A percentile compares a stretch with the other conserved stretches of the same genome.
Conservation (phyloP, 2,797 vertebrate genomes). For the Pipistrellus pipistrellus region DNA sequence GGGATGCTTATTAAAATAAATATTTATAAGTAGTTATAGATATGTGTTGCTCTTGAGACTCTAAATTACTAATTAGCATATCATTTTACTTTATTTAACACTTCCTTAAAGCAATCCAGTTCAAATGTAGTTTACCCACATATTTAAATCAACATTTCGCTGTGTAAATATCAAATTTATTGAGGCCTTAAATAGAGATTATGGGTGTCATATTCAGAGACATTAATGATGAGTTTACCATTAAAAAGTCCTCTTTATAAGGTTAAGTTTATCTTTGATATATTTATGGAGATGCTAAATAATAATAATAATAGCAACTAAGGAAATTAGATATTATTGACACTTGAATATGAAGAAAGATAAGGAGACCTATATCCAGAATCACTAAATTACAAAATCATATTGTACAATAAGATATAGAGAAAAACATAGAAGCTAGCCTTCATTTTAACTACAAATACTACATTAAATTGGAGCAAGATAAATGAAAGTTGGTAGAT, state of each 20-base stretch:
- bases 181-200: background rate
- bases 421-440: background rate
- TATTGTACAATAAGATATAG: background rate
- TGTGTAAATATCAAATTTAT: background rate
- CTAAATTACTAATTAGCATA: conserved; percentile 64
- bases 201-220: background rate
- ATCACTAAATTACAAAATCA: background rate
- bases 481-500: background rate
- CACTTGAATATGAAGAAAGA: background rate
- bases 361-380: background rate
- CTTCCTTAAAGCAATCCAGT: conserved; percentile 37
- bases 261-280: background rate
- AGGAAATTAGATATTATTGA: background rate
- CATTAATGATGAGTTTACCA: background rate
- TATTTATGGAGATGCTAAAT: background rate
- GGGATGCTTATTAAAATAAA: conserved; percentile 69
- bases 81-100: conserved; percentile 63
- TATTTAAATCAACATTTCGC: background rate
- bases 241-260: background rate
- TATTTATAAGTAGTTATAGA: conserved; percentile 65
- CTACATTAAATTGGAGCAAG: background rate
- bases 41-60: conserved; percentile 62
- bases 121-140: conserved; percentile 15
- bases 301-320: background rate
- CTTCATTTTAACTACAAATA: background rate